phyloP scores from a whole-genome alignment of 2,888 invertebrate genomes.

The Cataglyphis altisquamis region DNA sequence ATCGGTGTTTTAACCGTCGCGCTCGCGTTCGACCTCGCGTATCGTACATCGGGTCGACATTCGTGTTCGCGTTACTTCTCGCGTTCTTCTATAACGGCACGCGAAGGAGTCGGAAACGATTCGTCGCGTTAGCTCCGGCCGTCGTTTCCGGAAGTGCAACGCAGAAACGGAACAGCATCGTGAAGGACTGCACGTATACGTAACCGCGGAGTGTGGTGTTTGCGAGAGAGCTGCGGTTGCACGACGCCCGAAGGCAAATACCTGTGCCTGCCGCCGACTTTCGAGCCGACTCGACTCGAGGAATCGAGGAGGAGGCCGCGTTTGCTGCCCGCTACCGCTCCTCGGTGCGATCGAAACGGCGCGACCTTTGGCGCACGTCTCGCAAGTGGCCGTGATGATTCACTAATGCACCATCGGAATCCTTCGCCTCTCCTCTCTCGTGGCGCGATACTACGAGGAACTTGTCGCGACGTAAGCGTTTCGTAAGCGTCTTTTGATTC shows the following conservation, averaged over 20 bases:
- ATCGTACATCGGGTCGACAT: constrained; percentile 5
- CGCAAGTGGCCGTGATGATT: background rate
- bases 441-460: background rate
- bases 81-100: background rate
- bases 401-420: background rate
- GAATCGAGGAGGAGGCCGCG: constrained; percentile 1
- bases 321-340: background rate
- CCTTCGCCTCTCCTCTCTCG: background rate
- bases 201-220: constrained; percentile 53
- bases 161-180: constrained; percentile 51
- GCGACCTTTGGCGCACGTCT: background rate
- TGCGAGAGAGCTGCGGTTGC: constrained; percentile 68
- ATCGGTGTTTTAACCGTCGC: constrained; percentile 63
- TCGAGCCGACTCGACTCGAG: constrained; percentile 61
- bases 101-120: background rate
- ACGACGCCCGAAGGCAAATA: constrained; percentile 78
- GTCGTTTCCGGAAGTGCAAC: constrained; percentile 20
- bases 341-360: background rate
- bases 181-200: background rate
- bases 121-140: background rate
- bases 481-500: background rate
- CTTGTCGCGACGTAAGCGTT: background rate
- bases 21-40: constrained; percentile 5
- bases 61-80: background rate
- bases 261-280: constrained; percentile 69